These are phyloP conservation scores for Spheniscus mendiculus DNA, from an alignment of 2,113 vertebrate genomes.

Conservation along the genomic window DNA sequence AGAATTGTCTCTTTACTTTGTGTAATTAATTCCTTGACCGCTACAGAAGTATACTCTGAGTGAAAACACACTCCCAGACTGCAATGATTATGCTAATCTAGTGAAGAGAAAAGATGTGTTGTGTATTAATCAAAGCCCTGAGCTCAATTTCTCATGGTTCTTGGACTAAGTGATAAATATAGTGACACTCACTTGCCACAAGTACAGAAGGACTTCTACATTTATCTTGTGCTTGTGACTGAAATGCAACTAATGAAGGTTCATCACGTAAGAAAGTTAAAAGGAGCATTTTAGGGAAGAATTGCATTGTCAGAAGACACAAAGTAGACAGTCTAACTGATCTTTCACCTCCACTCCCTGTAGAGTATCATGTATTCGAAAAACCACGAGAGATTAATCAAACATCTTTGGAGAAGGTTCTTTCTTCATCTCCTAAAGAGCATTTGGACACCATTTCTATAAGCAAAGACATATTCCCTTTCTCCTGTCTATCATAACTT, in stretches of 20 bases:
- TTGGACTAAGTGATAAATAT: neutral
- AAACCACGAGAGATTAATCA: neutral
- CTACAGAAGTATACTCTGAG: neutral
- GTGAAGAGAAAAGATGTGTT: neutral
- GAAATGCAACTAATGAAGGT: neutral
- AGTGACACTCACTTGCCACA: neutral
- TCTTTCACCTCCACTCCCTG: neutral
- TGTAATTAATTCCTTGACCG: conserved; percentile 34
- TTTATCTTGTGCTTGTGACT: neutral
- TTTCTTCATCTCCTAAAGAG: neutral
- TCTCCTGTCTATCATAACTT: neutral
- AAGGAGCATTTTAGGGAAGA: neutral
- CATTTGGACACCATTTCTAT: neutral
- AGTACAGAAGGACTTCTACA: neutral
- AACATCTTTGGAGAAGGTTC: neutral
- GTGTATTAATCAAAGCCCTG: conserved; percentile 37
- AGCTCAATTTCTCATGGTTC: conserved; percentile 13
- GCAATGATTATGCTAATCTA: conserved; percentile 51
- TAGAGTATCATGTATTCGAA: neutral
- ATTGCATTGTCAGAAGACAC: neutral
- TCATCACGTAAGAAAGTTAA: neutral
- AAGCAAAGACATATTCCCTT: neutral
- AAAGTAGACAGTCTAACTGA: neutral
- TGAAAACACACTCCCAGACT: neutral
- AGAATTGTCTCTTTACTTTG: neutral